Conservation (phyloP, 2,113 vertebrate species). For the Sisor rabdophorus region DNA sequence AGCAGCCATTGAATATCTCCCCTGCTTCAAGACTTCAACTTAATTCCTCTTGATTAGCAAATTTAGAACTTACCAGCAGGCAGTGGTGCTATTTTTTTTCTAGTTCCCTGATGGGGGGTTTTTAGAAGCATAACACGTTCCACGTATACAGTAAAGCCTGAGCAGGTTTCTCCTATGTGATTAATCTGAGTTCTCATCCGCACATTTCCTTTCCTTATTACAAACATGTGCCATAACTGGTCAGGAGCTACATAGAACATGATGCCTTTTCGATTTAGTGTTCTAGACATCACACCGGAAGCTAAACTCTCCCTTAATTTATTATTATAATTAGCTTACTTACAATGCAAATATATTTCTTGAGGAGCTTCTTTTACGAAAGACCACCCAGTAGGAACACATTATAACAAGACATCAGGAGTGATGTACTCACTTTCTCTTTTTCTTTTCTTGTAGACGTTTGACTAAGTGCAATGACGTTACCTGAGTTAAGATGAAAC, state of each 20-base stretch:
- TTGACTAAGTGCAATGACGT: constrained; percentile 15
- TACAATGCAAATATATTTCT: constrained; percentile 62
- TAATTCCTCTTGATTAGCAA: constrained; percentile 27
- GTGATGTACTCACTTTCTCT: constrained; percentile 49
- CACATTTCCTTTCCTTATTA: constrained; percentile 28
- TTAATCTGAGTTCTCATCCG: constrained; percentile 27
- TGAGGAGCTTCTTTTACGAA: constrained; percentile 51
- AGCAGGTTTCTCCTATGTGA: constrained; percentile 13
- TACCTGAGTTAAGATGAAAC: constrained; percentile 31
- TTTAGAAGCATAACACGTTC: not conserved
- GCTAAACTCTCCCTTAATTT: constrained; percentile 16
- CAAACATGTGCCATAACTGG: constrained; percentile 21
- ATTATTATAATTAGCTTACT: constrained; percentile 57
- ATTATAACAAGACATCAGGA: constrained; percentile 48
- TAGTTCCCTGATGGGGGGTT: not conserved
- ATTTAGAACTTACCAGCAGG: constrained; percentile 1
- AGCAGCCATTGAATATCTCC: constrained; percentile 12
- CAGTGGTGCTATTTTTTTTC: constrained; percentile 25
- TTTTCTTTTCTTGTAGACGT: constrained; percentile 40
- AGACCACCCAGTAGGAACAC: constrained; percentile 61
- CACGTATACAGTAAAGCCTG: constrained; percentile 17
- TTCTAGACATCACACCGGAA: constrained; percentile 36
- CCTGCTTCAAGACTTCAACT: constrained; percentile 15
- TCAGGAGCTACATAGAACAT: constrained; percentile 7
- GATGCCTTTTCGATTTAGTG: constrained; percentile 10